phyloP scores from a whole-genome alignment of 1,140 invertebrate species.

The Polypedilum pembai region DNA sequence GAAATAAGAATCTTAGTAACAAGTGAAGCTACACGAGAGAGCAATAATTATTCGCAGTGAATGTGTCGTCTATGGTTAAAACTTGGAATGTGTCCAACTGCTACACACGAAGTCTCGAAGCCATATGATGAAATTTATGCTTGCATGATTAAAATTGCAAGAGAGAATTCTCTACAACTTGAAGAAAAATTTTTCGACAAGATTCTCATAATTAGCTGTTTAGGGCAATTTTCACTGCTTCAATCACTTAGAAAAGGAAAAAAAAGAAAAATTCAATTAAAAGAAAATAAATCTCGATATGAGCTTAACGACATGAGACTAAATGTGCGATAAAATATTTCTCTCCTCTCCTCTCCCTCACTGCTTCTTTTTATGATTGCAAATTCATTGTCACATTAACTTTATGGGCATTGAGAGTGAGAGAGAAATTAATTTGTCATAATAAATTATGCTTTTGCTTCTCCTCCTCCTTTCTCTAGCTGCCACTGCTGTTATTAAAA shows the following conservation, averaged over 20 bases:
- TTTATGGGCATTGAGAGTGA: background rate
- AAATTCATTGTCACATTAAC: constrained; percentile 18
- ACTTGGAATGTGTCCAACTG: background rate
- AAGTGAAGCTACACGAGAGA: background rate
- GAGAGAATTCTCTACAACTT: too few species aligned
- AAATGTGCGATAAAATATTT: constrained; percentile 16
- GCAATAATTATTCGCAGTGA: background rate
- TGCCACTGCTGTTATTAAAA: background rate
- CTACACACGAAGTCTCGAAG: too few species aligned
- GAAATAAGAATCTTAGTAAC: too few species aligned
- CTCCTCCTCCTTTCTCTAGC: background rate
- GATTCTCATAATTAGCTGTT: too few species aligned
- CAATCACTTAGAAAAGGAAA: too few species aligned
- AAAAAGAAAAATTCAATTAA: background rate
- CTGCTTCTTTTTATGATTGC: background rate
- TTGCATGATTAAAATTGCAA: too few species aligned
- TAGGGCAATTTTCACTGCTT: too few species aligned
- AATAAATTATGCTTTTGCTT: constrained; percentile 19
- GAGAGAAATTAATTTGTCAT: constrained; percentile 7
- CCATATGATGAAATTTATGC: too few species aligned
- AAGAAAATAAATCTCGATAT: constrained; percentile 18
- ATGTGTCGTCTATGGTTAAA: background rate
- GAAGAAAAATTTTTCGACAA: too few species aligned
- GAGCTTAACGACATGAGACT: background rate
- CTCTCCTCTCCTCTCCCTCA: too few species aligned